Evolutionary conservation across 2,888 invertebrate species (phyloP), one percentile per base, ranked within the genome.

Genomic region (Lordiphosa fenestrarum): DNA sequence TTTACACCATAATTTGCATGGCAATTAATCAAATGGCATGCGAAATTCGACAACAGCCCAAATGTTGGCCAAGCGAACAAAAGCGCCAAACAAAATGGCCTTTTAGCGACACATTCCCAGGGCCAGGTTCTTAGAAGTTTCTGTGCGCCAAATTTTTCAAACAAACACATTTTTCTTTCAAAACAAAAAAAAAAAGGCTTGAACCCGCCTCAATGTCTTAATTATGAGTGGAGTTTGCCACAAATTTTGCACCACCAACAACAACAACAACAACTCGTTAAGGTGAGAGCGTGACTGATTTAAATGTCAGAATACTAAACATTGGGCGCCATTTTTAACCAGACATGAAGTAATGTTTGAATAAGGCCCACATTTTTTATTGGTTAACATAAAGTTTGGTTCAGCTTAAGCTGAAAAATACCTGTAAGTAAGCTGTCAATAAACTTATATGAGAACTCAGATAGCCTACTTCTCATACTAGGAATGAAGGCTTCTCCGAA

Each of bases 21-120:
- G 84, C 83, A 84, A 84, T 84, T 86, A 84, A 84, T 84, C 84
- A 84, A 84, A 84, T 81, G 85, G 80, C 80, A 81, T 81, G 80
- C 80, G 68, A 84, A 77, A 84, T 84, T 83, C 57, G 48, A 47
- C 76, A 51, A 35, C 62, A 68, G 12, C 52, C 49, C 54, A 54
- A 49, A 52, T 33, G 55, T 33, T 44, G 50, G 53, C 52, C 49
- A 62, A 51, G 41, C 12, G 23, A 44, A 55, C 39, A 44, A 53
- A 46, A 53, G 53, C 49, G 37, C 57, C 37, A 38, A 38, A 50
- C 37, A 67, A 51, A 77, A 64, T 70, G 82, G 62, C 73, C 47
- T 56, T 9, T 53, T 58, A 48, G 66, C 81, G 85, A 85, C 81
- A 85, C 65, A 77, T 83, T 77, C 50, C 23, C 37, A 12, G 12